Percentiles rank a stretch among this genome's conserved stretches.
Evolutionary conservation across 2,797 vertebrate genomes (phyloP).

Genomic region (Amniataba percoides): DNA sequence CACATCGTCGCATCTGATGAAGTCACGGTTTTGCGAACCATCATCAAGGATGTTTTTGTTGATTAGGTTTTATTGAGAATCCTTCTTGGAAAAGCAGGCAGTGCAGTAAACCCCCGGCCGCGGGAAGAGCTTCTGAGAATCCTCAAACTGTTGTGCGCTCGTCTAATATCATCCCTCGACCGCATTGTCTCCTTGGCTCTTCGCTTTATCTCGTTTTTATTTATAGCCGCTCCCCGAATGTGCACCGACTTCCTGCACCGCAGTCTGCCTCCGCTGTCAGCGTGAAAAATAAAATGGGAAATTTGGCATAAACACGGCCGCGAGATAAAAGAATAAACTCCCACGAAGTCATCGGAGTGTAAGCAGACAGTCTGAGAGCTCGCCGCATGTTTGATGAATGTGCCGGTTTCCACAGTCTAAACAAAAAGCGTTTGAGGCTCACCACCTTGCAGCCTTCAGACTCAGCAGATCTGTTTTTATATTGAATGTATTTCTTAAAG

Average conservation of each 20-base stretch:
- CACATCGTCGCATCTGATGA: constrained; percentile 12
- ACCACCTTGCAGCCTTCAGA: constrained; percentile 39
- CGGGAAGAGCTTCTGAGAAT: constrained; percentile 18
- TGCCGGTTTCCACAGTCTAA: constrained; percentile 20
- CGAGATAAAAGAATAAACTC: constrained; percentile 45
- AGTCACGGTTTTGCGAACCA: constrained; percentile 14
- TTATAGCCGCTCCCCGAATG: constrained; percentile 14
- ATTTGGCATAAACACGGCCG: constrained; percentile 22
- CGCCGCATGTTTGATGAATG: constrained; percentile 37
- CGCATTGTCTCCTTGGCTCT: constrained; percentile 9
- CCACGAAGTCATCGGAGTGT: constrained; percentile 40
- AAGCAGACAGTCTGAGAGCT: constrained; percentile 19
- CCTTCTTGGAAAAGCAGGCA: neutral
- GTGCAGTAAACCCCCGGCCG: neutral
- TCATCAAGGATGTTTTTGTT: constrained; percentile 42
- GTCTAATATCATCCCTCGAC: constrained; percentile 28
- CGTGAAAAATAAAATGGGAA: constrained; percentile 28
- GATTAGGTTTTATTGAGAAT: constrained; percentile 21
- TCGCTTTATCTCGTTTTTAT: constrained; percentile 39
- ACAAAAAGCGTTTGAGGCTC: constrained; percentile 33
- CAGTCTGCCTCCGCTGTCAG: constrained; percentile 25
- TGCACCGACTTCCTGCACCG: constrained; percentile 7
- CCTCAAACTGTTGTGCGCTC: constrained; percentile 10
- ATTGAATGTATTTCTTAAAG: neutral
- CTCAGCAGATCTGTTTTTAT: neutral